Base-by-base conservation (phyloP, 2,113 vertebrate genomes). In the Anguilla rostrata region DNA sequence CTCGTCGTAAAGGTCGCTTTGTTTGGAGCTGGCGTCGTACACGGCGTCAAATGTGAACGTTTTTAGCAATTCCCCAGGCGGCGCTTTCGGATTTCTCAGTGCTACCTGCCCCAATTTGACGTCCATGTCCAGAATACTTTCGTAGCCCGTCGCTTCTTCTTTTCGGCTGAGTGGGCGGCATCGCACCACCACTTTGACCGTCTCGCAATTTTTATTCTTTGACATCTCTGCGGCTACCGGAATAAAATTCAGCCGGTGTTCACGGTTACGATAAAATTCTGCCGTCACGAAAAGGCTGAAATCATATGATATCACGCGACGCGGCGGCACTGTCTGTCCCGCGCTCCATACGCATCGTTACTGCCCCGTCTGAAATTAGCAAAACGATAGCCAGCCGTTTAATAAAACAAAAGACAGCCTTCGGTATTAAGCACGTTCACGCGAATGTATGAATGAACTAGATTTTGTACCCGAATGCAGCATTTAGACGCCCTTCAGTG, bases 21-120 rank as follows among this genome's bases (percentile, higher is more conserved):
- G 98, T 92, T 96, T 97, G 91, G 97, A 97, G 90, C 90, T 95
- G 79, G 94, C 95, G 39, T 99, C 98, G n/a, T 99, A 99, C 0
- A 99, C 98, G 0, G 96, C 97, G 66, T 99, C 98, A 66, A 99
- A 99, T 2, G 98, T 99, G 95, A 99, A 99, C 12, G 96, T 97
- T 88, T 99, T 99, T 90, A 96, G 95, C 83, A 96, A 95, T 89
- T 99, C 98, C 15, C 96, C 97, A 0, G 94, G 92, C 0, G 95
- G 80, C 0, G 97, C 96, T 29, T 96, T 96, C 46, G 97, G 97
- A 93, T 97, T 98, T 20, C 96, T 96, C 90, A 99, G 95, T 90
- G 97, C 96, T 93, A 99, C 97, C 93, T 98, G 98, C 84, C 98
- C 98, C 84, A 99, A 93, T 88, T 96, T 94, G 86, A 97, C 94